Evolutionary conservation across 2,888 invertebrate species (phyloP).

Genomic region (Aporophyla lueneburgensis): DNA sequence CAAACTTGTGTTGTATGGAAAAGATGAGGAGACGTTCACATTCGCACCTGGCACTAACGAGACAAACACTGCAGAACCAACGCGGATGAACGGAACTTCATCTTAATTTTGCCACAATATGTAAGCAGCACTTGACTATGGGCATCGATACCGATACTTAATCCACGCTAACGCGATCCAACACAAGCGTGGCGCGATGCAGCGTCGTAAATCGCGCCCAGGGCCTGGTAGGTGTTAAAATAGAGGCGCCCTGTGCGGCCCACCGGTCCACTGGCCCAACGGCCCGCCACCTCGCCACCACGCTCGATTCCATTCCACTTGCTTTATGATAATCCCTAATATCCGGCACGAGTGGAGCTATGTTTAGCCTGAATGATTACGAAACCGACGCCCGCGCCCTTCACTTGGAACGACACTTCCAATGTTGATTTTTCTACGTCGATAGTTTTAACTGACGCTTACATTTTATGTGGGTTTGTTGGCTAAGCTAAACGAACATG

Average conservation of each 20-base stretch:
- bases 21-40: neutral
- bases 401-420: constrained; percentile 63
- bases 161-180: constrained; percentile 75
- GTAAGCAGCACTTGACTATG: constrained; percentile 29
- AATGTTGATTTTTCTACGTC: constrained; percentile 66
- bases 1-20: neutral
- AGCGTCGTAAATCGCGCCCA: constrained; percentile 88
- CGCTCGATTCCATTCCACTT: constrained; percentile 85
- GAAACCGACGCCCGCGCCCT: constrained; percentile 73
- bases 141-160: constrained; percentile 71
- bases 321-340: constrained; percentile 90
- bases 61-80: neutral
- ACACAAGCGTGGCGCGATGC: constrained; percentile 73
- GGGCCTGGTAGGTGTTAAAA: constrained; percentile 88
- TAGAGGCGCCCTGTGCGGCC: constrained; percentile 89
- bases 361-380: constrained; percentile 81
- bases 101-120: constrained; percentile 25
- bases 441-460: constrained; percentile 60
- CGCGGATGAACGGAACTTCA: neutral
- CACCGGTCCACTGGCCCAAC: constrained; percentile 62
- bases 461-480: constrained; percentile 59
- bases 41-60: neutral
- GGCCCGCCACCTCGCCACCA: constrained; percentile 66
- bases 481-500: constrained; percentile 38
- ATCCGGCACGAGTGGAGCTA: constrained; percentile 86